These are phyloP conservation scores for Eptesicus fuscus DNA, from an alignment of 2,113 vertebrate genomes.

Conservation along the genomic window DNA sequence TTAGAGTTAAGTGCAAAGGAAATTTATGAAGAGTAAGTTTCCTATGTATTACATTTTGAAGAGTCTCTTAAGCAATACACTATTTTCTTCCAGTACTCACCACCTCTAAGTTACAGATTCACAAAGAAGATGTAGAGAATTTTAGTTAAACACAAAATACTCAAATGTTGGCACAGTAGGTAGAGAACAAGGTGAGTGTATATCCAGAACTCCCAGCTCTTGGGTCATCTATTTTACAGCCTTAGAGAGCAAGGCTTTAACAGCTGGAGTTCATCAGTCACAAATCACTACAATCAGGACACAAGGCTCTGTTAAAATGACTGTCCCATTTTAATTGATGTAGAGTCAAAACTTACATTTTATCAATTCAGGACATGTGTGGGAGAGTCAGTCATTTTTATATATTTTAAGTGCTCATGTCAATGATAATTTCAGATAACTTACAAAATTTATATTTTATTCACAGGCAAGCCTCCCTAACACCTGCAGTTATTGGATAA, in stretches of 20 bases:
- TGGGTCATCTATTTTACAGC: background rate
- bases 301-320: background rate
- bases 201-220: background rate
- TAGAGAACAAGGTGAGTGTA: background rate
- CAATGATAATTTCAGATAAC: background rate
- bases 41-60: background rate
- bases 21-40: background rate
- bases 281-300: background rate
- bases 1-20: background rate
- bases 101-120: background rate
- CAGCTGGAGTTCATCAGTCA: background rate
- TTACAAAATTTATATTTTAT: background rate
- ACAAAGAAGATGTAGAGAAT: background rate
- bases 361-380: background rate
- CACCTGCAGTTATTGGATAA: background rate
- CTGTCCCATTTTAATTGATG: background rate
- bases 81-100: background rate
- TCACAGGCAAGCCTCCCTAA: background rate
- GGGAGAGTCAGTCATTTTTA: background rate
- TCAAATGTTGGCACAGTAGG: background rate
- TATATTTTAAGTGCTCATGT: background rate
- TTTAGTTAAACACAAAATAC: background rate
- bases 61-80: background rate
- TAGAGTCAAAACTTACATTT: background rate
- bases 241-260: background rate